These are phyloP conservation scores for Asarcornis scutulata DNA, from an alignment of 2,113 vertebrate species.

Conservation along the genomic window DNA sequence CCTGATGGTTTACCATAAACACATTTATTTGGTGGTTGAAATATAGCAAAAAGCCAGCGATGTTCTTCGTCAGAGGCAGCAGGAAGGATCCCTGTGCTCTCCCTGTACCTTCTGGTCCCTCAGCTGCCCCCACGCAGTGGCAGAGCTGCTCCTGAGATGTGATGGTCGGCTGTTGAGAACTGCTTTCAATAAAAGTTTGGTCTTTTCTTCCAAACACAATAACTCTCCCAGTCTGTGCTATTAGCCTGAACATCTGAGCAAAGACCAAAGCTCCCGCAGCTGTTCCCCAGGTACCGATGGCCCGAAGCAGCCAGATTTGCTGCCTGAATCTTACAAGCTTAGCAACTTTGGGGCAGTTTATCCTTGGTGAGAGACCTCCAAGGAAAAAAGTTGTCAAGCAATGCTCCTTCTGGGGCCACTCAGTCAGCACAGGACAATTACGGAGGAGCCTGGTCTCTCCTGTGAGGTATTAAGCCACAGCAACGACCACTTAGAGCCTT, in stretches of 20 bases:
- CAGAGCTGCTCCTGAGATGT: neutral
- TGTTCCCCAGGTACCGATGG: neutral
- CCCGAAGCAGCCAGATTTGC: neutral
- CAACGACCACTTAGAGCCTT: neutral
- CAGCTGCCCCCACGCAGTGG: neutral
- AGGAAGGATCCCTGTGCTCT: neutral
- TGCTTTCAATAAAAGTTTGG: neutral
- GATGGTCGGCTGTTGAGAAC: conserved; percentile 2
- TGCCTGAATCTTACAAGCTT: neutral
- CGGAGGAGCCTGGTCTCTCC: neutral
- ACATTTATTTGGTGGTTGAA: conserved; percentile 7
- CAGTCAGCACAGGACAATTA: neutral
- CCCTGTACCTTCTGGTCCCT: neutral
- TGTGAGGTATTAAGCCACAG: neutral
- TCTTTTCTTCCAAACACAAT: conserved; percentile 1
- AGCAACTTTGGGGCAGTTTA: neutral
- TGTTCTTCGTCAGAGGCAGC: neutral
- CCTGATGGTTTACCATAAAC: neutral
- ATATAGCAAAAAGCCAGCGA: neutral
- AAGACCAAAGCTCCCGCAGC: neutral
- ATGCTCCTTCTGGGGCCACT: neutral
- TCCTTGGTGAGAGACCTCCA: neutral
- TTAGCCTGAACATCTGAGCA: neutral
- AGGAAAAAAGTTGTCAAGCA: neutral
- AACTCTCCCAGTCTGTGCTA: neutral